Evolutionary conservation across 2,113 vertebrate species (phyloP).

Genomic region (Varanus salvator): DNA sequence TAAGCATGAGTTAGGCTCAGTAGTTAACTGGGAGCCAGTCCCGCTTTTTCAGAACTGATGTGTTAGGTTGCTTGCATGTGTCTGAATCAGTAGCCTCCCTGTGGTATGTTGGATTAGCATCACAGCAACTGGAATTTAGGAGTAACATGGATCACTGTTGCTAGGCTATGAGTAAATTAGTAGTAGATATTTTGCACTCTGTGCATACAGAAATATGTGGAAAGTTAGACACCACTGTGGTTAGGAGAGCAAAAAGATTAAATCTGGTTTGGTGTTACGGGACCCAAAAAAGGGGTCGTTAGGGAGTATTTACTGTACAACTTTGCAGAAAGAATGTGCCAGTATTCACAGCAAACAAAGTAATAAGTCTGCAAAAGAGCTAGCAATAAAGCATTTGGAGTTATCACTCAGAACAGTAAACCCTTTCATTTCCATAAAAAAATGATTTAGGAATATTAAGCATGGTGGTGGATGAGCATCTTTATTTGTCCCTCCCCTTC

Average conservation of each 20-base stretch:
- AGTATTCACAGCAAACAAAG: not conserved
- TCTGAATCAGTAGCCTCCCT: too few relatives aligned
- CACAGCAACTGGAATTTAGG: too few relatives aligned
- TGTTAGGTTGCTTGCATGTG: too few relatives aligned
- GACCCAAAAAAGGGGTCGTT: not conserved
- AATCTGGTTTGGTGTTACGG: not conserved
- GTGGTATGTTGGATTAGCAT: too few relatives aligned
- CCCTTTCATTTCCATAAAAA: slow-evolving; percentile 47
- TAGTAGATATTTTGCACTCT: slow-evolving; percentile 16
- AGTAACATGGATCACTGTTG: too few relatives aligned
- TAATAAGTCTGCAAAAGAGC: slow-evolving; percentile 36
- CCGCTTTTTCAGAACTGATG: too few relatives aligned
- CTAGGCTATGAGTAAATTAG: not conserved
- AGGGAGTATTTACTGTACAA: slow-evolving; percentile 26
- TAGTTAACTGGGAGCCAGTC: too few relatives aligned
- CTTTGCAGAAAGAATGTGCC: slow-evolving; percentile 33
- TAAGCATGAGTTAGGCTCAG: too few relatives aligned
- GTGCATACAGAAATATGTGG: not conserved
- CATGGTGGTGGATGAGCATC: too few relatives aligned
- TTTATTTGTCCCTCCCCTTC: too few relatives aligned
- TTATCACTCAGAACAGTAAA: slow-evolving; percentile 31
- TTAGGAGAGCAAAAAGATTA: not conserved
- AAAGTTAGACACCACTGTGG: slow-evolving; percentile 16
- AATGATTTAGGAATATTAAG: not conserved
- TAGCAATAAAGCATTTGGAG: slow-evolving; percentile 41